Evolutionary conservation across 2,888 invertebrate genomes (phyloP), one percentile per base, ranked within the genome.

Genomic region (Nephrocerus scutellatus): DNA sequence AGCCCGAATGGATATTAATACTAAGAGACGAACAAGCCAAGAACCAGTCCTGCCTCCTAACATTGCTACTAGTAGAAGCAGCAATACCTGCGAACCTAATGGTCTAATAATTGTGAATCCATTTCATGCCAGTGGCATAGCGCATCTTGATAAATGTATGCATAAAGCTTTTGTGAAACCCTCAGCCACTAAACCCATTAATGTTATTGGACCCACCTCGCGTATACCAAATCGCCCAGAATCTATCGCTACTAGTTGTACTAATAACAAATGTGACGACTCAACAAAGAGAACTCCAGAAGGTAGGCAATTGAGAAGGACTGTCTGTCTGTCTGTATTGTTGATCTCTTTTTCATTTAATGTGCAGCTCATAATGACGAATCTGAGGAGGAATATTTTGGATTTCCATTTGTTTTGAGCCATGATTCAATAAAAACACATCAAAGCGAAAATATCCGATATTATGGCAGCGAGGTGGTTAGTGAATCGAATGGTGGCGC

Each of bases 61-160:
- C n/a, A n/a, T n/a, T n/a, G n/a, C n/a, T n/a, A n/a, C n/a, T n/a
- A n/a, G n/a, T n/a, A n/a, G n/a, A n/a, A n/a, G n/a, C n/a, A n/a
- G n/a, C n/a, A n/a, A n/a, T n/a, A n/a, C n/a, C n/a, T n/a, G n/a
- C n/a, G n/a, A n/a, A n/a, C n/a, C n/a, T n/a, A n/a, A n/a, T n/a
- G n/a, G n/a, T n/a, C n/a, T n/a, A 52, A 60, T 65, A 34, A 62
- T 66, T 42, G 66, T 66, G 22, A 66, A 63, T 47, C 57, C 63
- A 42, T 66, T 66, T 50, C 67, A 67, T 48, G 65, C 61, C 42
- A 66, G 60, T 54, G 65, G 55, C 46, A n/a, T n/a, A n/a, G n/a
- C n/a, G n/a, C n/a, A n/a, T n/a, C n/a, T n/a, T n/a, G n/a, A n/a
- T n/a, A n/a, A n/a, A n/a, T n/a, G n/a, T n/a, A n/a, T n/a, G n/a